These are phyloP conservation scores for Eubucco bourcierii DNA, from an alignment of 2,113 vertebrate genomes.

Conservation along the genomic window DNA sequence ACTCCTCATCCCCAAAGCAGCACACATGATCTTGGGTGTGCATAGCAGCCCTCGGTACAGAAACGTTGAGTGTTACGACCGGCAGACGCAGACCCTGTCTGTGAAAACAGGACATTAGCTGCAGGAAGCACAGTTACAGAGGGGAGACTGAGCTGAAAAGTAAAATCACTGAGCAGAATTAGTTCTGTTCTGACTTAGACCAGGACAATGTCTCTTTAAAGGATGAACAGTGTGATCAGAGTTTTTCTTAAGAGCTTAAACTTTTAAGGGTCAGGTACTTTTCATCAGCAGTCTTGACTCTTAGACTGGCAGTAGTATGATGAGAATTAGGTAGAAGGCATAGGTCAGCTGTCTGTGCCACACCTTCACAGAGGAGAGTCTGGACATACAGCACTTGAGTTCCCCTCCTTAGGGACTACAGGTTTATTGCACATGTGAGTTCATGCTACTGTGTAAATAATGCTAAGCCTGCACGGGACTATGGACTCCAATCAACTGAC, in stretches of 20 bases:
- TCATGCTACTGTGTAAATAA: neutral
- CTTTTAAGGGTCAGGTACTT: neutral
- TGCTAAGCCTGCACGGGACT: neutral
- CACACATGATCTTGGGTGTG: no score
- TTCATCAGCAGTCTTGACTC: neutral
- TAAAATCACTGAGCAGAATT: no score
- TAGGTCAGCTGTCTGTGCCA: neutral
- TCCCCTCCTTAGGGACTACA: neutral
- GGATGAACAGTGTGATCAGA: neutral
- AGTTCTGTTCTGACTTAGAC: no score
- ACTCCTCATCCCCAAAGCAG: no score
- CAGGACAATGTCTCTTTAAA: neutral
- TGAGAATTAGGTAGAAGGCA: neutral
- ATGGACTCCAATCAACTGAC: neutral
- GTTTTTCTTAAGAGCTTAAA: neutral
- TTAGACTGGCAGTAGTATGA: neutral
- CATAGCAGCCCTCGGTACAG: no score
- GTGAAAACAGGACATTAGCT: no score
- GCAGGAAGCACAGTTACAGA: no score
- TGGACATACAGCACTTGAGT: accelerated
- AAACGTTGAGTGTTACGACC: no score
- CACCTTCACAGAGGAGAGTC: neutral
- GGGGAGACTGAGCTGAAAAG: no score
- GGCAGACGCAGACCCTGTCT: no score
- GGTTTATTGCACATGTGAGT: accelerated